phyloP scores from a whole-genome alignment of 2,797 vertebrate species.

The Nyctibius grandis region DNA sequence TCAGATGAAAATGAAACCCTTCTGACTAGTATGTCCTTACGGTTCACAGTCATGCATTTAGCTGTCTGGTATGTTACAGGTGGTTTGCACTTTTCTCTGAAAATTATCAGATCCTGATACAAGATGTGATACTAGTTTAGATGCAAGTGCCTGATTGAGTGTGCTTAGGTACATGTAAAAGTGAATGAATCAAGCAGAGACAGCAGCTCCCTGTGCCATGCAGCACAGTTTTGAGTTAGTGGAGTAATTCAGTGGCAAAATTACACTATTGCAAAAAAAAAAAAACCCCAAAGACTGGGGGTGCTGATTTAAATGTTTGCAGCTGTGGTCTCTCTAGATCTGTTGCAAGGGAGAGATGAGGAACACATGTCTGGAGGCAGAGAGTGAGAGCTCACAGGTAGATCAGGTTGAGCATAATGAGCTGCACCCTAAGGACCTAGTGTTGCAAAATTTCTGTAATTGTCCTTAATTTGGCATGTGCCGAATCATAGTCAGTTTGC shows the following conservation, averaged over 20 bases:
- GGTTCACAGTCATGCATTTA: neutral
- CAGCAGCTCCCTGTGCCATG: neutral
- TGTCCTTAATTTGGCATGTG: neutral
- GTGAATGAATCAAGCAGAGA: neutral
- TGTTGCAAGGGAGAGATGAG: neutral
- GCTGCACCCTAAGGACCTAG: neutral
- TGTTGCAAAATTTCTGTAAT: neutral
- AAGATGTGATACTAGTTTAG: neutral
- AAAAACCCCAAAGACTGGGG: no score
- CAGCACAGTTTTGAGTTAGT: neutral
- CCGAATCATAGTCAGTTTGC: neutral
- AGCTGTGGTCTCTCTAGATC: neutral
- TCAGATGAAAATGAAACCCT: neutral
- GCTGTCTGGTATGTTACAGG: neutral
- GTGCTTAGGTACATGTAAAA: neutral
- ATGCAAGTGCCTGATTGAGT: rapidly evolving
- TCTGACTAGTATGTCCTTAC: neutral
- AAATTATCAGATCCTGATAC: neutral
- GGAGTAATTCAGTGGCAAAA: neutral
- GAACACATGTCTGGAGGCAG: neutral
- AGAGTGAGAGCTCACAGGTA: no score
- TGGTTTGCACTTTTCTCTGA: neutral
- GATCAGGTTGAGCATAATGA: neutral
- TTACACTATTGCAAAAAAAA: neutral
- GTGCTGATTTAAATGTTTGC: neutral